Evolutionary conservation across 2,113 vertebrate species (phyloP), one percentile per base, ranked within the genome.

Genomic region (Oncorhynchus keta): DNA sequence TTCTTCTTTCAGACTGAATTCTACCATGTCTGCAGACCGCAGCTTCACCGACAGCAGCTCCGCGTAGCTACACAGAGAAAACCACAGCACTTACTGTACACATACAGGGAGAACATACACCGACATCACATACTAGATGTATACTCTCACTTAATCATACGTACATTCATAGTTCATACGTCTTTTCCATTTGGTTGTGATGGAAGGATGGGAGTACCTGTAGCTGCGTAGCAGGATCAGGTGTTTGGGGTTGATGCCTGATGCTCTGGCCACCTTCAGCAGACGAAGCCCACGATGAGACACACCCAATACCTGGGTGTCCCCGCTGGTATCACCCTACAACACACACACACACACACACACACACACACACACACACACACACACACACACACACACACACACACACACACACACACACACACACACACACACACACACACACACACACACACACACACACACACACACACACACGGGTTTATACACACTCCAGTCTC

Each of bases 241-340:
- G 76, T 96, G 93, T 82, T 94, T 90, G 4, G 94, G 89, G 48
- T 90, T 93, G 76, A 95, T 94, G 55, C 90, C 90, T 20, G 94
- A 84, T 30, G 93, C 93, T 45, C 77, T 92, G 77, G 92, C 89
- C 68, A 94, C 48, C 84, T 93, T 97, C 83, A 99, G 89, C 75
- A 99, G 92, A 61, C 93, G 88, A 80, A 99, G 86, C 2, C 96
- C 96, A 11, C 96, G 90, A 83, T 99, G 97, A 77, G 96, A 98
- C 75, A 99, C 93, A 0, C 94, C 96, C 79, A 99, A 76, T 68
- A 97, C 59, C 86, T 97, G 91, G 55, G 95, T 86, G 0, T 96
- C 94, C 0, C 90, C 94, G 1, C 51, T 79, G 45, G 67, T 72
- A 2, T 13, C 62, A 79, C 32, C 22, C 1, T 18, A 24, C 45